Percentiles rank a stretch among this genome's conserved stretches.
Conservation (phyloP, 2,888 invertebrate species). For the Folsomia candida region DNA sequence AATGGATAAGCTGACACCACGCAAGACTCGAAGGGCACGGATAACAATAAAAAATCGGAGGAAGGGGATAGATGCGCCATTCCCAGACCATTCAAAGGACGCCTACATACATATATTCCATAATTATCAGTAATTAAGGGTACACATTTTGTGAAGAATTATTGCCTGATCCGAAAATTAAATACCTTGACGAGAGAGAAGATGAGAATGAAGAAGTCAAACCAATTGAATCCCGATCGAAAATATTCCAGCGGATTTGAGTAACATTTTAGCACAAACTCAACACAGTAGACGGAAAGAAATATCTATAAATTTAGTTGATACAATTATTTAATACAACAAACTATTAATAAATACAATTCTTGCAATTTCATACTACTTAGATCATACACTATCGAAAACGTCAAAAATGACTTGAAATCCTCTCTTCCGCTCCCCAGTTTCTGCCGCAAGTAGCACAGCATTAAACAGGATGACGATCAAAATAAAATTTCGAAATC, state of each 20-base stretch:
- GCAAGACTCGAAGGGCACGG: constrained; percentile 43
- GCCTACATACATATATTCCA: constrained; percentile 15
- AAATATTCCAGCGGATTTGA: constrained; percentile 45
- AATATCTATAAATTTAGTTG: constrained; percentile 34
- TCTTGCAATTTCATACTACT: background rate
- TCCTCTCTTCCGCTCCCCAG: constrained; percentile 19
- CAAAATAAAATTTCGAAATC: constrained; percentile 44
- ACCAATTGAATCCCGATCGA: constrained; percentile 43
- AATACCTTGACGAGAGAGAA: constrained; percentile 35
- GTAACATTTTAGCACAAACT: constrained; percentile 45
- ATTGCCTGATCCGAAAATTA: background rate
- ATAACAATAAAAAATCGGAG: constrained; percentile 40
- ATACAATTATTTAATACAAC: too few relatives aligned
- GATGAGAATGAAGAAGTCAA: constrained; percentile 47
- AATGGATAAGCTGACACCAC: constrained; percentile 44
- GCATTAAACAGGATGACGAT: constrained; percentile 44
- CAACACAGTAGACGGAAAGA: constrained; percentile 43
- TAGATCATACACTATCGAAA: constrained; percentile 39
- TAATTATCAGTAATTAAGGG: background rate
- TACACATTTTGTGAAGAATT: too few relatives aligned
- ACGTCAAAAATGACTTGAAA: constrained; percentile 27
- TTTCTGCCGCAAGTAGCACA: constrained; percentile 41
- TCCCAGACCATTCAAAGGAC: constrained; percentile 28
- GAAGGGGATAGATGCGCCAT: constrained; percentile 24
- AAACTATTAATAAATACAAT: background rate